Conservation (phyloP, 2,888 invertebrate species). For the Galerucella nymphaeae region DNA sequence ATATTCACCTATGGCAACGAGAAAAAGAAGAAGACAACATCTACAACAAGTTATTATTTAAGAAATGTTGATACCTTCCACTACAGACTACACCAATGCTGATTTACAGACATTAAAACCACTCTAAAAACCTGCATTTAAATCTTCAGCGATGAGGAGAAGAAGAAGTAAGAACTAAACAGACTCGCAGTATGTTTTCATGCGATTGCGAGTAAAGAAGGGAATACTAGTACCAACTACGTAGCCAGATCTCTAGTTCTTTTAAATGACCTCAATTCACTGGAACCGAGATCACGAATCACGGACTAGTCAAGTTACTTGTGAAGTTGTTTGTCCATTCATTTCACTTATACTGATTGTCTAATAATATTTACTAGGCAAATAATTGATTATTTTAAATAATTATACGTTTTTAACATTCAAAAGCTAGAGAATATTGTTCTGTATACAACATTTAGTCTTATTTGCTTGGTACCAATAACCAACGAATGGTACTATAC, state of each 20-base stretch:
- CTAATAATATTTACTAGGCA: background rate
- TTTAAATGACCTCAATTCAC: conserved; percentile 28
- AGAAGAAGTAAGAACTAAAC: background rate
- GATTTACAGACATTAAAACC: conserved; percentile 8
- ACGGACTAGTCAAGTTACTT: conserved; percentile 22
- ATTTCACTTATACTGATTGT: conserved; percentile 16
- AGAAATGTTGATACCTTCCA: no score
- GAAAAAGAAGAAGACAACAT: no score
- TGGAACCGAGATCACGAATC: conserved; percentile 25
- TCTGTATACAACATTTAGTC: no score
- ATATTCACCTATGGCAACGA: no score
- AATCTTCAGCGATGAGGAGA: conserved; percentile 13
- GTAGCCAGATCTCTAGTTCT: background rate
- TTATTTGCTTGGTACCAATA: no score
- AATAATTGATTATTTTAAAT: no score
- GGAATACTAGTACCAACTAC: background rate
- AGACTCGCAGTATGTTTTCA: conserved; percentile 1
- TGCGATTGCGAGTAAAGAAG: conserved; percentile 9
- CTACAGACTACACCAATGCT: conserved; percentile 1
- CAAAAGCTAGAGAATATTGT: no score
- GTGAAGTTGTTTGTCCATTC: conserved; percentile 22
- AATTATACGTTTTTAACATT: no score
- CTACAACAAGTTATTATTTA: no score
- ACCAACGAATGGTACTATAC: no score
- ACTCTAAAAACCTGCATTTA: conserved; percentile 10